Base-by-base conservation (phyloP, 2,113 vertebrate species). In the Pelvicachromis taeniatus region DNA sequence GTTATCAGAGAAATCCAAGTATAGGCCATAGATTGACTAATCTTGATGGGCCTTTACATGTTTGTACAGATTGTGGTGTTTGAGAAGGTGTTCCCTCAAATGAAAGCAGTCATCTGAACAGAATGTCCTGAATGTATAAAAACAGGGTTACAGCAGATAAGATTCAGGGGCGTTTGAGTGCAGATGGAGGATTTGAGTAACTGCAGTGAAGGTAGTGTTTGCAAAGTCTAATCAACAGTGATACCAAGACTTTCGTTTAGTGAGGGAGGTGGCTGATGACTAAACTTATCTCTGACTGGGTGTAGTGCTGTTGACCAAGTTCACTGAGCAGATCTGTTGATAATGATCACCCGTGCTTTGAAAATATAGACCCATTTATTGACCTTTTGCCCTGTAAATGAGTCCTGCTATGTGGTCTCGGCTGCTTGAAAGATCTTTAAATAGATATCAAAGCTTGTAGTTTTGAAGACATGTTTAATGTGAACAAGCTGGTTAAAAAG, bases 131-230 rank as follows among this genome's bases (percentile, higher is more conserved):
- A n/a, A n/a, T 13, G 1, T 1, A 6, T 53, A 10, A 78, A 54
- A 54, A 17, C 23, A 54, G 48, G 19, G 45, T 17, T n/a, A 50
- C 31, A 50, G 3, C 70, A 12, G 16, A 19, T 19, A 52, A 75
- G 70, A 33, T 13, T 50, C n/a, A 4, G 0, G 23, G 1, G 14
- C 0, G 0, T 73, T 73, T 73, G 2, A 3, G 23, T 4, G 23
- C 70, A 31, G 70, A 13, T 50, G 0, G 42, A 73, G 0, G 42
- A 31, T 19, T 38, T 21, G 19, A 77, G 73, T 0, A 53, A 35
- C 19, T 35, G n/a, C 50, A 11, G 75, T 54, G 75, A 55, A 3
- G n/a, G n/a, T 2, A 55, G 8, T 26, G 75, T 78, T 78, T 55
- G 13, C 52, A 40, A 38, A 78, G 31, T 38, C 55, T 40, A 38